phyloP scores from a whole-genome alignment of 2,113 vertebrate genomes.

The Cricetomys ansorgei region DNA sequence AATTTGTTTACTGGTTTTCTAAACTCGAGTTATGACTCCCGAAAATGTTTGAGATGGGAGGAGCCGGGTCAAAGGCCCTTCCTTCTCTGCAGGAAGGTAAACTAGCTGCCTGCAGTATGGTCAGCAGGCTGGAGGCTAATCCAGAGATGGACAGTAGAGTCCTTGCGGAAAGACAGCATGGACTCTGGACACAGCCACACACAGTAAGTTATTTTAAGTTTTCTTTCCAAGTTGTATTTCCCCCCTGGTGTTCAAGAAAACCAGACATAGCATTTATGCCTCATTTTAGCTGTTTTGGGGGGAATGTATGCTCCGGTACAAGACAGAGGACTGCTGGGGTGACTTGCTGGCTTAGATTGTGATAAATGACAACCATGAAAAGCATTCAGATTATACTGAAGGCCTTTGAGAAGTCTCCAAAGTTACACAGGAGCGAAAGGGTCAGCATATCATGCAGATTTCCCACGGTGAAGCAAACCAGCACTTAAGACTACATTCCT shows the following conservation, averaged over 20 bases:
- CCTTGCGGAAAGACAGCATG: background rate
- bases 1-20: conserved; percentile 27
- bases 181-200: background rate
- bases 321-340: background rate
- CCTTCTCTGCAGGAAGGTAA: background rate
- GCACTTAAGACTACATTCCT: background rate
- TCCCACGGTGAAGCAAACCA: background rate
- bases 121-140: background rate
- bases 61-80: background rate
- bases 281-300: background rate
- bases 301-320: background rate
- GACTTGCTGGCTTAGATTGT: background rate
- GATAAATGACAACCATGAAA: background rate
- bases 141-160: background rate
- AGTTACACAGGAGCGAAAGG: background rate
- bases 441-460: background rate
- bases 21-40: conserved; percentile 29
- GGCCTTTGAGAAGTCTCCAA: background rate
- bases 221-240: conserved; percentile 45
- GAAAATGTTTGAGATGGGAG: background rate
- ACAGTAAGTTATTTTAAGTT: background rate
- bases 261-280: background rate
- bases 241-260: background rate
- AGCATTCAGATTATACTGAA: background rate
- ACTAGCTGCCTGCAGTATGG: background rate